Percentiles rank a stretch among this genome's conserved stretches.
Evolutionary conservation across 2,888 invertebrate species (phyloP).

Genomic region (Platycheirus rosarum): DNA sequence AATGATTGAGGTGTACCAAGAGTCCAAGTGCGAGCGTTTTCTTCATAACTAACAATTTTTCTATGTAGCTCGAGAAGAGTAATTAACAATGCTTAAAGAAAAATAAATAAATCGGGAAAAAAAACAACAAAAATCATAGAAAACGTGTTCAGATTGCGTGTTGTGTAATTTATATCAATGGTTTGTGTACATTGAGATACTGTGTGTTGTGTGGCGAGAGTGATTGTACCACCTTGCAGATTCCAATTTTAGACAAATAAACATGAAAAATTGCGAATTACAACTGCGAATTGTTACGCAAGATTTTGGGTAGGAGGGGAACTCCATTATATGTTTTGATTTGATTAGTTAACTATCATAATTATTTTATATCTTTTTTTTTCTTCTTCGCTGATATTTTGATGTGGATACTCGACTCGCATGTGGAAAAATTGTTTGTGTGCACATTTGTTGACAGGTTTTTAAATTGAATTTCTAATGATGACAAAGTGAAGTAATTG

Average conservation of each 20-base stretch:
- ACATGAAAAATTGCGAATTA: constrained; percentile 52
- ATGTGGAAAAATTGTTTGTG: constrained; percentile 36
- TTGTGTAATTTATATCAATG: constrained; percentile 70
- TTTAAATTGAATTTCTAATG: constrained; percentile 39
- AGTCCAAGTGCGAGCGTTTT: no score
- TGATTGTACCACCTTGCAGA: constrained; percentile 73
- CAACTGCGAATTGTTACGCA: constrained; percentile 48
- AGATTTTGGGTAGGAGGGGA: constrained; percentile 29
- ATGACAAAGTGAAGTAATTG: constrained; percentile 34
- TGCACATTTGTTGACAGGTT: constrained; percentile 42
- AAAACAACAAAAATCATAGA: constrained; percentile 29
- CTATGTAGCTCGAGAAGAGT: constrained; percentile 49
- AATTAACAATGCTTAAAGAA: constrained; percentile 70
- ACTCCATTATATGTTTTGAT: constrained; percentile 43
- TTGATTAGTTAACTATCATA: constrained; percentile 64
- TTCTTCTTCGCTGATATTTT: background rate
- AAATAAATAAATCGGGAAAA: no score
- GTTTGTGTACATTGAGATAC: constrained; percentile 2
- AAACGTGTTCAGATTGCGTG: constrained; percentile 65
- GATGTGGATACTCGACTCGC: constrained; percentile 32
- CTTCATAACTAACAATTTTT: constrained; percentile 28
- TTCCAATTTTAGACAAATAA: constrained; percentile 68
- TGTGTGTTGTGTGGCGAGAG: constrained; percentile 5
- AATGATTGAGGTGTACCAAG: constrained; percentile 60
- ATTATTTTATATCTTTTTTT: constrained; percentile 18